A percentile compares a stretch with the other conserved stretches of the same genome.
phyloP scores from a whole-genome alignment of 2,797 vertebrate genomes.

The Phylloscopus collybita region DNA sequence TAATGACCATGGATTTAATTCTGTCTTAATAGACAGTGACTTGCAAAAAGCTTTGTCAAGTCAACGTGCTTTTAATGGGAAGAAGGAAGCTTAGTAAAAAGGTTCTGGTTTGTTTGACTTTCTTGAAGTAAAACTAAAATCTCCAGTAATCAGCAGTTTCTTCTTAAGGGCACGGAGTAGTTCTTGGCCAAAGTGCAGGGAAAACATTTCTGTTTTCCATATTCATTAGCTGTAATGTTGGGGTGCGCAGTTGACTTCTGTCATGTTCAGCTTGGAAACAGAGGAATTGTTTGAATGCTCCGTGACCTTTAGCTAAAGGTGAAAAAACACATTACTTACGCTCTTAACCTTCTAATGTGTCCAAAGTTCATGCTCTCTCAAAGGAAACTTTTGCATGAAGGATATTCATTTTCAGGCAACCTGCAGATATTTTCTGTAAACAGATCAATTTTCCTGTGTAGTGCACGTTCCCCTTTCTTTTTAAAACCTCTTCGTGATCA shows the following conservation, averaged over 20 bases:
- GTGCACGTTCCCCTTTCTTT: background rate
- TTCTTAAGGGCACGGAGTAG: background rate
- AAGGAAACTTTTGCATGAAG: background rate
- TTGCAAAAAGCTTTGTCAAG: background rate
- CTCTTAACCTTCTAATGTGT: constrained; percentile 52
- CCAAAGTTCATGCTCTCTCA: background rate
- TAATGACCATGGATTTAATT: background rate
- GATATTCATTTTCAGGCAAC: constrained; percentile 35
- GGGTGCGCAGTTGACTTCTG: background rate
- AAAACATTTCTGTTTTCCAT: background rate
- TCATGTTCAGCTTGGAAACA: background rate
- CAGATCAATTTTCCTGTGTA: background rate
- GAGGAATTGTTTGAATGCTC: constrained; percentile 37
- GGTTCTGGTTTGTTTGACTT: background rate
- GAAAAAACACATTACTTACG: constrained; percentile 6
- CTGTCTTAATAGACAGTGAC: background rate
- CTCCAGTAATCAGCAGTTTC: background rate
- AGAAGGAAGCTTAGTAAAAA: background rate
- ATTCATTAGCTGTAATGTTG: background rate
- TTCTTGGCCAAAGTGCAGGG: background rate
- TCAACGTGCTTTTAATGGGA: background rate
- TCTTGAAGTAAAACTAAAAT: background rate
- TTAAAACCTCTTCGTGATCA: background rate
- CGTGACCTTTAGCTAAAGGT: constrained; percentile 37
- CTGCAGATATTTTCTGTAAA: constrained; percentile 26